Conservation (phyloP, 2,888 invertebrate genomes). For the Aromia moschata region DNA sequence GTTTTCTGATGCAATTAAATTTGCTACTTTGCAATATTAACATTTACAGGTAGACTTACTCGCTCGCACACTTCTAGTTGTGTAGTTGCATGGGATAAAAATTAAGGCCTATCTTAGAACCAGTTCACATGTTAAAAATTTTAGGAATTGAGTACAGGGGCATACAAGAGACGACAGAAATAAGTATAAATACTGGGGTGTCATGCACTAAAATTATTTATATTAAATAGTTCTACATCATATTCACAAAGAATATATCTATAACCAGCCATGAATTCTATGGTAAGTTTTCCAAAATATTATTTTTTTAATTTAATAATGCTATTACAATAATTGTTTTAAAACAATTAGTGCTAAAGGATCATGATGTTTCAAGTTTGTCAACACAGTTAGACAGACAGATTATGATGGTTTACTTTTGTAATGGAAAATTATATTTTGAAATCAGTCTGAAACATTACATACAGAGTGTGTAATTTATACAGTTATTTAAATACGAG, state of each 20-base stretch:
- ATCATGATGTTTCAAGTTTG: too few species aligned
- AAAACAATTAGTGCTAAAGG: too few species aligned
- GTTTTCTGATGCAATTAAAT: slow-evolving; percentile 7
- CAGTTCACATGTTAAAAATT: slow-evolving; percentile 12
- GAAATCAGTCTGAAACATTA: too few species aligned
- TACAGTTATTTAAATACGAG: too few species aligned
- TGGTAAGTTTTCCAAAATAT: slow-evolving; percentile 7
- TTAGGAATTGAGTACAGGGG: slow-evolving; percentile 9
- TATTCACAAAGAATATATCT: too few species aligned
- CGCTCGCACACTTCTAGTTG: not conserved
- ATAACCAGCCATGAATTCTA: not conserved
- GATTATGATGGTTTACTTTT: too few species aligned
- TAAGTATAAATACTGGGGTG: slow-evolving; percentile 10
- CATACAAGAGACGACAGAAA: slow-evolving; percentile 6
- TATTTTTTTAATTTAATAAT: too few species aligned
- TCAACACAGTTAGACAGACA: too few species aligned
- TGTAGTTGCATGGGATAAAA: not conserved
- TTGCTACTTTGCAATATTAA: slow-evolving; percentile 3
- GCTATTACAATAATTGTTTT: too few species aligned
- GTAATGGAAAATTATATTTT: too few species aligned
- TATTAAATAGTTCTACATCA: not conserved
- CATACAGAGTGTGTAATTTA: too few species aligned
- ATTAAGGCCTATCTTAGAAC: slow-evolving; percentile 9
- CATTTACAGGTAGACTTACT: slow-evolving; percentile 5
- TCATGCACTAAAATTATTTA: not conserved